Conservation (phyloP, 30 jellyfish, hydroid and myxozoan species). For the Aurelia sp. region DNA sequence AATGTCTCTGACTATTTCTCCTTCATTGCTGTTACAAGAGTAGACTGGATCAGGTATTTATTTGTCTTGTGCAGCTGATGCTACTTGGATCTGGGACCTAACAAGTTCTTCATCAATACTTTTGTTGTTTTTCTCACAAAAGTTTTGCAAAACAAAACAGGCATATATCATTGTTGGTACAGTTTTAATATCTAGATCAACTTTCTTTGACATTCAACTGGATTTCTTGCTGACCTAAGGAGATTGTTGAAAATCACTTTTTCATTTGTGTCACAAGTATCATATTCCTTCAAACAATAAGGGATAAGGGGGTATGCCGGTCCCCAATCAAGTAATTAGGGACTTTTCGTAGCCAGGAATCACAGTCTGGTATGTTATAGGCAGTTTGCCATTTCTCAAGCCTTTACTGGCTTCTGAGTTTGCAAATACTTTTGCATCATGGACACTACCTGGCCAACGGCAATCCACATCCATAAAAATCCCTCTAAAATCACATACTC, state of each 20-base stretch:
- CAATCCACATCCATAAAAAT: no score
- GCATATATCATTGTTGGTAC: constrained; percentile 52
- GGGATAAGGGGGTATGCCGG: constrained; percentile 85
- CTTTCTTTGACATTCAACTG: constrained; percentile 48
- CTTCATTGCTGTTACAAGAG: constrained; percentile 29
- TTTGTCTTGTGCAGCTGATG: constrained; percentile 1
- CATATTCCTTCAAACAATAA: constrained; percentile 70
- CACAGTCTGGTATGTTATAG: no score
- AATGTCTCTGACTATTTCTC: constrained; percentile 23
- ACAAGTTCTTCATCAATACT: constrained; percentile 30
- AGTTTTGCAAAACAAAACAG: constrained; percentile 71
- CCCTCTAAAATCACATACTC: no score
- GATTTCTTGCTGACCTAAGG: constrained; percentile 68
- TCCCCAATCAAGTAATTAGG: constrained; percentile 58
- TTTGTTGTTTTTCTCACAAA: constrained; percentile 35
- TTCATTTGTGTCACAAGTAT: constrained; percentile 44
- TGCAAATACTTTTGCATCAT: no score
- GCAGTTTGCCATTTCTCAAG: no score
- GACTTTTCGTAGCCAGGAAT: not conserved
- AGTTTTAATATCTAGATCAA: constrained; percentile 36
- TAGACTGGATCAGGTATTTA: not conserved
- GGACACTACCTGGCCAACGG: no score
- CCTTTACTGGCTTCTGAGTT: no score
- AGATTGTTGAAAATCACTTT: constrained; percentile 58
- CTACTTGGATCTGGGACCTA: not conserved